These are phyloP conservation scores for Zenarchopterus dispar DNA, from an alignment of 2,797 vertebrate genomes.

Conservation along the genomic window DNA sequence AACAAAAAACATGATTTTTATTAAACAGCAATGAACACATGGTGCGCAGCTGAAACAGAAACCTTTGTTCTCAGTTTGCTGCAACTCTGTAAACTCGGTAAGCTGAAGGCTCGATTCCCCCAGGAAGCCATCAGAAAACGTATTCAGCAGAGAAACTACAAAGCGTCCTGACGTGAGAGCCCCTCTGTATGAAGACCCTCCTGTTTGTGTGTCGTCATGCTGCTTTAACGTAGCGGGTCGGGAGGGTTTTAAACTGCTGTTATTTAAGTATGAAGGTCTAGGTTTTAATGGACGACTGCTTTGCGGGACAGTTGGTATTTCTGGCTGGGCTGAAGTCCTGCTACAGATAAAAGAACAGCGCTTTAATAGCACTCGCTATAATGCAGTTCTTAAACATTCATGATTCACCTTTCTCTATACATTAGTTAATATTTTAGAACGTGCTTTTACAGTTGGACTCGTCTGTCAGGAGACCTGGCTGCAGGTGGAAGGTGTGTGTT, in stretches of 20 bases:
- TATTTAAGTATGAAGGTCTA: neutral
- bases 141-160: constrained; percentile 14
- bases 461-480: constrained; percentile 12
- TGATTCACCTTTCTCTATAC: constrained; percentile 50
- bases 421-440: constrained; percentile 52
- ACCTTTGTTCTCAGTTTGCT: constrained; percentile 18
- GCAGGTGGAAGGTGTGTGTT: constrained; percentile 7
- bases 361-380: constrained; percentile 44
- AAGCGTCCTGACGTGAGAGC: constrained; percentile 23
- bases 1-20: too few relatives aligned
- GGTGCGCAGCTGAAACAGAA: constrained; percentile 11
- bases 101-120: constrained; percentile 1
- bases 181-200: neutral
- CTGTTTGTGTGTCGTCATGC: constrained; percentile 4
- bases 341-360: constrained; percentile 4
- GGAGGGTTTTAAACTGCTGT: neutral
- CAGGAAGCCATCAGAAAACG: constrained; percentile 27
- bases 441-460: constrained; percentile 25
- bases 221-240: constrained; percentile 1
- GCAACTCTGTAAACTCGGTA: constrained; percentile 23
- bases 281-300: constrained; percentile 4
- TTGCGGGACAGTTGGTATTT: constrained; percentile 29
- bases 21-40: neutral
- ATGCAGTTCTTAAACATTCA: constrained; percentile 59
- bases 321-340: neutral